These are phyloP conservation scores for Phyllotis vaccarum DNA, from an alignment of 2,797 vertebrate species.

Conservation along the genomic window DNA sequence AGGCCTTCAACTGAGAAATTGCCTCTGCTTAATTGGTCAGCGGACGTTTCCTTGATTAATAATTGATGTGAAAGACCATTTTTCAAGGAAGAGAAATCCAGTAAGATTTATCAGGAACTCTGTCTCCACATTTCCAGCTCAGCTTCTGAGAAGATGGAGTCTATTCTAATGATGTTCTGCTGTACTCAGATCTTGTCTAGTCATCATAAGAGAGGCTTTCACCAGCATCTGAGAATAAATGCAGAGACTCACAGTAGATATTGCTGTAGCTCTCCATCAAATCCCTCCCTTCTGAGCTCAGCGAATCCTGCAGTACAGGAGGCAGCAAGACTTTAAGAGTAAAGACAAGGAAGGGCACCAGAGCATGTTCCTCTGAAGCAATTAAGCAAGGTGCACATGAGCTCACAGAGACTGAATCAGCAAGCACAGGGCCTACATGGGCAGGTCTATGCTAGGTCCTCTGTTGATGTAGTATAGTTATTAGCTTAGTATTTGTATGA, in stretches of 20 bases:
- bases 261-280: background rate
- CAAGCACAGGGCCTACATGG: background rate
- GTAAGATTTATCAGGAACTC: background rate
- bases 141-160: too few relatives aligned
- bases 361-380: background rate
- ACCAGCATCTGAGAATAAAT: too few relatives aligned
- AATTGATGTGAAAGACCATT: background rate
- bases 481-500: background rate
- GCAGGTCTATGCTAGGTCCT: background rate
- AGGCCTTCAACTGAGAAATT: background rate
- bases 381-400: background rate
- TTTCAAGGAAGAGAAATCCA: background rate
- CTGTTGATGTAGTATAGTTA: too few relatives aligned
- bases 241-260: background rate
- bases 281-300: too few relatives aligned
- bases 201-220: background rate
- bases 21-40: background rate
- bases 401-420: background rate
- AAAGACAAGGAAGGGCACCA: background rate
- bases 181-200: background rate
- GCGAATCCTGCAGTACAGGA: background rate
- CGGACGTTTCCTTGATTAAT: background rate
- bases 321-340: too few relatives aligned
- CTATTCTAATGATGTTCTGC: background rate
- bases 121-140: background rate